Conservation (phyloP, 2,888 invertebrate genomes). For the Chymomyza amoena region DNA sequence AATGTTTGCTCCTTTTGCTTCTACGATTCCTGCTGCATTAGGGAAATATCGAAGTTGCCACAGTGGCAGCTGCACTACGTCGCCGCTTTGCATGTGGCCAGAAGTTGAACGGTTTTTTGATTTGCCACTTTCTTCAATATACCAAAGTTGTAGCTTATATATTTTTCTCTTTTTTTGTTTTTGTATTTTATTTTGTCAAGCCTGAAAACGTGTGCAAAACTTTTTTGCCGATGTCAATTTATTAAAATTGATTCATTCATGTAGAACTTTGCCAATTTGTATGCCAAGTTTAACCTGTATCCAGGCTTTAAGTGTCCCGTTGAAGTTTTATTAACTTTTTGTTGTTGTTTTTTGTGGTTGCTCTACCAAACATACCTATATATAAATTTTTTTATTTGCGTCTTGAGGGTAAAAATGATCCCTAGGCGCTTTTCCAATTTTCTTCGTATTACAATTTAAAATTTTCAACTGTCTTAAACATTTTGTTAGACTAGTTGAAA, state of each 20-base stretch:
- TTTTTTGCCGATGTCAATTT: conserved; percentile 23
- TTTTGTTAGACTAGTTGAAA: not conserved
- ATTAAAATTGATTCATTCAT: not conserved
- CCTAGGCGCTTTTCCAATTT: not conserved
- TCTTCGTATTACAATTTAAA: not conserved
- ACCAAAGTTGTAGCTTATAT: not conserved
- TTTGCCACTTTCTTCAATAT: conserved; percentile 18
- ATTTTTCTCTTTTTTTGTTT: conserved; percentile 27
- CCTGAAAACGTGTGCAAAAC: conserved; percentile 1
- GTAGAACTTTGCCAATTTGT: conserved; percentile 30
- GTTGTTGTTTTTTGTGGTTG: not conserved
- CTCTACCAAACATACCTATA: not conserved
- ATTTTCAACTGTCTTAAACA: not conserved
- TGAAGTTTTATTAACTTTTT: not conserved
- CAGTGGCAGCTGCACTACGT: not conserved
- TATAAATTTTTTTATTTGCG: not conserved
- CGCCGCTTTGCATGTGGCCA: conserved; percentile 28
- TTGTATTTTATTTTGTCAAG: conserved; percentile 16
- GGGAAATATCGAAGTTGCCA: conserved; percentile 43
- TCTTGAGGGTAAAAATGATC: not conserved
- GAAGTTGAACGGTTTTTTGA: conserved; percentile 30
- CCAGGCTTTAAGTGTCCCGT: not conserved
- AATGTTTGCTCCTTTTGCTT: conserved; percentile 41
- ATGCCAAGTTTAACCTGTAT: conserved; percentile 63
- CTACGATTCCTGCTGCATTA: conserved; percentile 42